A percentile compares a stretch with the other conserved stretches of the same genome.
phyloP scores from a whole-genome alignment of 2,113 vertebrate genomes.

The Syrmaticus mikado region DNA sequence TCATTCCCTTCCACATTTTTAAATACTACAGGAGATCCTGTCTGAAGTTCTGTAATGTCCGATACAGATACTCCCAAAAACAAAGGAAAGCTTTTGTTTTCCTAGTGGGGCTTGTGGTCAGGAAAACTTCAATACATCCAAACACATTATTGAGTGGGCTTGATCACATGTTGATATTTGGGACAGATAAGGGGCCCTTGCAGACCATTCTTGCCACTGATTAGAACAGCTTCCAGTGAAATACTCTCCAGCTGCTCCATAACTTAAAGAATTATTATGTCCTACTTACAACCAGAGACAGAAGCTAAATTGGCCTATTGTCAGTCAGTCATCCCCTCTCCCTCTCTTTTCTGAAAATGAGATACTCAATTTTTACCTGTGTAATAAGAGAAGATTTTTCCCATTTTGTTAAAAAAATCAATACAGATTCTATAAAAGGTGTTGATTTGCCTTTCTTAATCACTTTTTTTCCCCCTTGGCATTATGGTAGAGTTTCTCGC shows the following conservation, averaged over 20 bases:
- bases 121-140: background rate
- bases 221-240: background rate
- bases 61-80: background rate
- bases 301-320: background rate
- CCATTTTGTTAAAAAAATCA: slow-evolving; percentile 9
- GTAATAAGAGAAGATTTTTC: background rate
- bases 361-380: background rate
- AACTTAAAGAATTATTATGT: background rate
- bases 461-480: background rate
- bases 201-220: background rate
- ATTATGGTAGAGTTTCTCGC: background rate
- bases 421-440: background rate
- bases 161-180: background rate
- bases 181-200: background rate
- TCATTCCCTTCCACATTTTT: background rate
- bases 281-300: background rate
- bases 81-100: background rate
- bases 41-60: background rate
- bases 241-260: background rate
- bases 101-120: background rate
- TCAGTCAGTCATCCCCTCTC: background rate
- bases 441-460: background rate
- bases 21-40: background rate
- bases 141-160: background rate
- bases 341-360: background rate